Evolutionary conservation across 2,797 vertebrate species (phyloP), one percentile per base, ranked within the genome.

Genomic region (Epinephelus malabaricus): DNA sequence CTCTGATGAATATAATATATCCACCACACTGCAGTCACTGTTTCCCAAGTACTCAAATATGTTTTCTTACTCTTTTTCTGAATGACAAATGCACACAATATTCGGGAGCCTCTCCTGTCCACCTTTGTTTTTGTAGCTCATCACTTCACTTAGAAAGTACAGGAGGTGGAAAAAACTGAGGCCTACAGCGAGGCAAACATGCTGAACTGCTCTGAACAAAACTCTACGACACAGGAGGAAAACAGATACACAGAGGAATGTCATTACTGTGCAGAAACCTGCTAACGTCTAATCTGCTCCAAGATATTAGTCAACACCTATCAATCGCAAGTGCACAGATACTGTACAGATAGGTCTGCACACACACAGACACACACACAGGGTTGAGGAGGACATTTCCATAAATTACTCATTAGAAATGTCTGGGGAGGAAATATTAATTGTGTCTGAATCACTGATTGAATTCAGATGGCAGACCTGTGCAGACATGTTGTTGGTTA

Each of bases 161-260:
- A 62, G 14, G 25, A 86, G 62, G 19, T 56, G 66, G 38, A 58
- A 69, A 80, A 64, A 70, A 69, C 50, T 69, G 71, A 78, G 38
- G 15, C 64, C 63, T 45, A 23, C 40, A 27, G 51, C 4, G 27
- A 69, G 82, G 3, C 38, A 81, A 72, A 81, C 77, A 47, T 68
- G 63, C 71, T 82, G 81, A 87, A 76, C 81, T 76, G 63, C 70
- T 84, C 66, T 21, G 1, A 78, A 67, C 73, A 71, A 49, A 74
- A 19, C 69, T 72, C 23, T 45, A 68, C 77, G 85, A 84, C 79
- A 80, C 87, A 79, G 81, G 83, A 79, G 89, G 80, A 83, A 81
- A 87, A 68, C 91, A 93, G 91, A 90, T 83, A 59, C 3, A n/a
- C 53, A 2, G 50, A 90, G 88, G 92, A 94, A 94, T 93, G 89